Conservation (phyloP, 2,113 vertebrate genomes). For the Cygnus atratus region DNA sequence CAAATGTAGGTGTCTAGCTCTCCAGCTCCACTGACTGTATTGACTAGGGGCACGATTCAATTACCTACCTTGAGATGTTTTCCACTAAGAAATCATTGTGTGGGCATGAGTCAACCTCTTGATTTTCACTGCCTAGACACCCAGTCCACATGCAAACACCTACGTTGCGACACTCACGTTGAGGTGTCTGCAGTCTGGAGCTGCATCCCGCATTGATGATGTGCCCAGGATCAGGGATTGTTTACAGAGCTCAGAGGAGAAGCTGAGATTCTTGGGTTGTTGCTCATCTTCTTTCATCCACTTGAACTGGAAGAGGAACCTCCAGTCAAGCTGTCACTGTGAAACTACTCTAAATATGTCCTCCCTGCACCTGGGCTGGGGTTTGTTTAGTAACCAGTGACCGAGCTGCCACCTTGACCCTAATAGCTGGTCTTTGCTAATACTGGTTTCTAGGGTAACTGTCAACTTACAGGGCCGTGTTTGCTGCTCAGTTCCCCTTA, state of each 20-base stretch:
- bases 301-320: background rate
- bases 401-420: background rate
- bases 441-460: background rate
- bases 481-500: background rate
- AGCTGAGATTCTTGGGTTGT: background rate
- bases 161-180: background rate
- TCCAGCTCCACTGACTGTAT: conserved; percentile 23
- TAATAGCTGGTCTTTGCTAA: background rate
- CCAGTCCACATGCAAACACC: conserved; percentile 38
- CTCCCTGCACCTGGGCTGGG: background rate
- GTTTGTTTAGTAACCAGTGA: background rate
- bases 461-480: background rate
- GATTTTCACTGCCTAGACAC: conserved; percentile 61
- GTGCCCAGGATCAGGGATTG: background rate
- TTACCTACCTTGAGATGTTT: conserved; percentile 26
- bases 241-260: background rate
- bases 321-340: background rate
- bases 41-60: background rate
- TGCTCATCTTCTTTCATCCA: background rate
- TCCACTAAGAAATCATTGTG: conserved; percentile 17
- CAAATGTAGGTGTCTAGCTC: conserved; percentile 41
- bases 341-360: background rate
- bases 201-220: background rate
- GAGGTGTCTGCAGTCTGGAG: conserved; percentile 7
- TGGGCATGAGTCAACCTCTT: conserved; percentile 38